These are phyloP conservation scores for Creontiades dilutus DNA, from an alignment of 2,888 invertebrate species.

Conservation along the genomic window DNA sequence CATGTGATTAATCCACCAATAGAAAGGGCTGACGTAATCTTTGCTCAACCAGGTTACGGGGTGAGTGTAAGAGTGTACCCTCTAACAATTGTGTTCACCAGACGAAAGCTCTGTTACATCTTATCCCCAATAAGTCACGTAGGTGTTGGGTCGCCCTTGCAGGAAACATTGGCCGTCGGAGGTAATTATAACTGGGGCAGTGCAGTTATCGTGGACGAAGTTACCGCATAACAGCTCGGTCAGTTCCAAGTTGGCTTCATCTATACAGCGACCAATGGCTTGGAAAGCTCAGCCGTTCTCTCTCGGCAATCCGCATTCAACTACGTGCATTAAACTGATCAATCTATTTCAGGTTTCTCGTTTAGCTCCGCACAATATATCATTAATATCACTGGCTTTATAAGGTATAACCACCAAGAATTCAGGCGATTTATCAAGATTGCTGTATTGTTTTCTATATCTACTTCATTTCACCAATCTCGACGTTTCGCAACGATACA, in stretches of 20 bases:
- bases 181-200: not conserved
- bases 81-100: not conserved
- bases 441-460: no score
- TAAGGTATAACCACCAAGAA: no score
- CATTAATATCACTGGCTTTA: no score
- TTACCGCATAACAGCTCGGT: not conserved
- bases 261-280: not conserved
- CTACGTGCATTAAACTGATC: no score
- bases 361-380: no score
- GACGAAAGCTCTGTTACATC: slow-evolving; percentile 29
- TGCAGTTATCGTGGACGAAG: not conserved
- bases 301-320: not conserved
- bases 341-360: no score
- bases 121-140: slow-evolving; percentile 17
- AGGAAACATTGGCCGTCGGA: not conserved
- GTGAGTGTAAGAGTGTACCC: not conserved
- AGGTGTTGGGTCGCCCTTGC: not conserved
- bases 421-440: no score
- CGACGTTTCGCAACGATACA: no score
- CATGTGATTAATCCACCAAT: slow-evolving; percentile 19
- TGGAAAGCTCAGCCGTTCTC: not conserved
- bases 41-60: not conserved
- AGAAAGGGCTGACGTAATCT: slow-evolving; percentile 1
- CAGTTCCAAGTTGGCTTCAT: not conserved
- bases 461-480: no score